These are phyloP conservation scores for Spodoptera littoralis DNA, from an alignment of 2,888 invertebrate species.

Conservation along the genomic window DNA sequence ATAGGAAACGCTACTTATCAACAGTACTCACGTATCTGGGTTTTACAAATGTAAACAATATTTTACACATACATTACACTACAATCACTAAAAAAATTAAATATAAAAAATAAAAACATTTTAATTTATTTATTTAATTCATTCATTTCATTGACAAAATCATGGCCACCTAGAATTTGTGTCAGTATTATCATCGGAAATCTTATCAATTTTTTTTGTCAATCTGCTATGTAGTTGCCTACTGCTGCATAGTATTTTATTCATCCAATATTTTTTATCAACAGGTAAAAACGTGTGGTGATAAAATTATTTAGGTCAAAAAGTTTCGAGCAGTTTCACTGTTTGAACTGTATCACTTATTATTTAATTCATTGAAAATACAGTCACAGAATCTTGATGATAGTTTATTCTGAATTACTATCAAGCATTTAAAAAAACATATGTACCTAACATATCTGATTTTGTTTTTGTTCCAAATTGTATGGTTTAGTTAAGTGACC, in stretches of 20 bases:
- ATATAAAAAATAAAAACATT: not conserved
- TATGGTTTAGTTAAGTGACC: too few species aligned
- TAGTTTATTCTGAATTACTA: too few species aligned
- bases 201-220: conserved; percentile 26
- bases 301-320: conserved; percentile 13
- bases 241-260: conserved; percentile 6
- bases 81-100: not conserved
- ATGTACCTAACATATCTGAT: too few species aligned
- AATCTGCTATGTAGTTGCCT: too few species aligned
- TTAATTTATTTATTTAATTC: not conserved
- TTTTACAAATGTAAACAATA: conserved; percentile 19
- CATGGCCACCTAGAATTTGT: conserved; percentile 32
- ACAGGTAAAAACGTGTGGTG: conserved; percentile 10
- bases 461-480: too few species aligned
- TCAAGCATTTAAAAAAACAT: too few species aligned
- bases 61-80: conserved; percentile 4
- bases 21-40: conserved; percentile 20
- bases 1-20: conserved; percentile 19
- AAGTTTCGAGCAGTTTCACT: too few species aligned
- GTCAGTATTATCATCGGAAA: conserved; percentile 9
- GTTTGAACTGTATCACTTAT: too few species aligned
- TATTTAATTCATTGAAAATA: too few species aligned
- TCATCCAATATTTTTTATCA: conserved; percentile 22
- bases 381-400: too few species aligned
- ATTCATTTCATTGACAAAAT: conserved; percentile 7